A percentile compares a stretch with the other conserved stretches of the same genome.
Conservation (phyloP, 2,888 invertebrate genomes). For the Halictus ligatus region DNA sequence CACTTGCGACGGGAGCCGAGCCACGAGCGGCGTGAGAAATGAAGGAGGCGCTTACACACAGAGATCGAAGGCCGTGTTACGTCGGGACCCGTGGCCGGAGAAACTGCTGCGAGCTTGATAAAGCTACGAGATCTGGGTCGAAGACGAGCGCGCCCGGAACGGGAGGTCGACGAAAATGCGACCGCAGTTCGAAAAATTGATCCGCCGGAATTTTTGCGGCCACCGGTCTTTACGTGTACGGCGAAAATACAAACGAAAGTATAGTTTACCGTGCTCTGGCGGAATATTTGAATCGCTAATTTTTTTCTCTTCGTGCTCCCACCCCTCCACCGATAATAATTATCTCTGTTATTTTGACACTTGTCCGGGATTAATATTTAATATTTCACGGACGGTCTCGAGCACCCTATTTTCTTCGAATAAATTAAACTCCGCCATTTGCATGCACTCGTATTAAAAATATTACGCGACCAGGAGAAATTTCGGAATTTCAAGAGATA, state of each 20-base stretch:
- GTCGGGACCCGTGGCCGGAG: conserved; percentile 45
- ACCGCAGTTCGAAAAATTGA: conserved; percentile 14
- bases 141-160: neutral
- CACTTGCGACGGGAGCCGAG: conserved; percentile 51
- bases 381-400: neutral
- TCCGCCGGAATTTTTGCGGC: neutral
- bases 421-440: neutral
- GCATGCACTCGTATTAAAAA: neutral
- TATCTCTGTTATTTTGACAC: neutral
- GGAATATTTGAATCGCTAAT: neutral
- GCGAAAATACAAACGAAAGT: neutral
- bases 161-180: conserved; percentile 24
- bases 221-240: neutral
- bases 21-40: conserved; percentile 55
- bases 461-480: neutral
- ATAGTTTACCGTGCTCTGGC: neutral
- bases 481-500: neutral
- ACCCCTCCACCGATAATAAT: neutral
- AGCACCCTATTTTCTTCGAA: neutral
- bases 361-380: neutral
- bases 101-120: conserved; percentile 59
- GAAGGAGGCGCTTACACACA: conserved; percentile 48
- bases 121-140: conserved; percentile 61
- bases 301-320: neutral
- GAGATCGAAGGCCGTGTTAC: conserved; percentile 63